phyloP scores from a whole-genome alignment of 2,888 invertebrate species.

The Diplolepis rosae region DNA sequence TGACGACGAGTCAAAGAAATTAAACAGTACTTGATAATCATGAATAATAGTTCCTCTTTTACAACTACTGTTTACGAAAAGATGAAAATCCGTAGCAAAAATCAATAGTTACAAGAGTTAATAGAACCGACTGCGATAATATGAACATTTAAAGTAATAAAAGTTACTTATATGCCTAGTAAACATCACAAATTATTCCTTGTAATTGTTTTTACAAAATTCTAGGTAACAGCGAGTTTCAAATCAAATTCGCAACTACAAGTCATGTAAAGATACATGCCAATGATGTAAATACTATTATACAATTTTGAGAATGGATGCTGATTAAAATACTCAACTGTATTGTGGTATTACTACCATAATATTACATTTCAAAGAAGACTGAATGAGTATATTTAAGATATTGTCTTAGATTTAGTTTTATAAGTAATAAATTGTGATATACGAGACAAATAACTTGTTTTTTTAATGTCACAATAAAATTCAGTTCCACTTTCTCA shows the following conservation, averaged over 20 bases:
- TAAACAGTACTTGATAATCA: neutral
- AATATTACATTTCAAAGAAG: neutral
- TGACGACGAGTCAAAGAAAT: slow-evolving; percentile 6
- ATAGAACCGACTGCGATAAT: neutral
- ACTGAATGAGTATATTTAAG: neutral
- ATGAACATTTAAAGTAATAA: neutral
- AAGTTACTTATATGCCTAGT: neutral
- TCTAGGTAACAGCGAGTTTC: neutral
- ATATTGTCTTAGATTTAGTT: no score
- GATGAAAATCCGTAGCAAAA: no score
- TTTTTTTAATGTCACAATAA: neutral
- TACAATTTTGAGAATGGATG: neutral
- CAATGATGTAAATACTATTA: neutral
- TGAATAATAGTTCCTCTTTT: no score
- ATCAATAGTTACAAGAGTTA: neutral
- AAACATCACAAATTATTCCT: neutral
- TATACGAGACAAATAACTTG: neutral
- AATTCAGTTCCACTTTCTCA: neutral
- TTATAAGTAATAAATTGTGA: neutral
- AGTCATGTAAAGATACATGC: neutral
- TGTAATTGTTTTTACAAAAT: neutral
- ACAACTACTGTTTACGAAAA: no score
- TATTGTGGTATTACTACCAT: neutral
- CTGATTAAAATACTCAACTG: neutral
- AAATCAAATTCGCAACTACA: neutral